Base-by-base conservation (phyloP, 2,797 vertebrate species). In the Danionella dracula region DNA sequence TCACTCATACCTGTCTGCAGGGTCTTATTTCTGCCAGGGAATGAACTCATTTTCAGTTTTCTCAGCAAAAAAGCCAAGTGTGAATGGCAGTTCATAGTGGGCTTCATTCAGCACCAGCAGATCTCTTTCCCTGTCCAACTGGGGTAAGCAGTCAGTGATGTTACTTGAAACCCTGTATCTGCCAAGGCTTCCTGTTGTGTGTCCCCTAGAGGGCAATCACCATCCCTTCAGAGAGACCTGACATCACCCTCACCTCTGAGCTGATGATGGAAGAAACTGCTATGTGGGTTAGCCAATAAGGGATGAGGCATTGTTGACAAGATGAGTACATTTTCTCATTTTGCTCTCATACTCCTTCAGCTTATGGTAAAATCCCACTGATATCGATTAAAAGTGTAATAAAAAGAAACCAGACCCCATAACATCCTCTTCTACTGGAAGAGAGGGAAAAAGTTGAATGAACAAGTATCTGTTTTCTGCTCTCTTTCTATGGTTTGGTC, bases 171-270 rank as follows among this genome's bases (percentile, higher is more conserved):
- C 78, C 77, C 76, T 80, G 78, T 79, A 54, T 68, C 60, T 76
- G 86, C 84, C 87, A 85, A 88, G 81, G 79, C 80, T 76, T 79
- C 82, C 83, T 84, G 74, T 71, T 79, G 81, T 85, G 80, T 79
- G 79, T 88, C 87, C 89, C 87, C 88, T 91, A 90, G 89, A 88
- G 89, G 89, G 89, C 89, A 90, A 91, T 89, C 85, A 87, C 86
- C 84, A 86, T 85, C 87, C 84, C 88, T 80, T 86, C 84, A 82
- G 86, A 83, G 85, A 83, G 85, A 80, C 85, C 81, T 82, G 82
- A 79, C 87, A 68, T 85, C 83, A 79, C 79, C 83, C 79, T 80
- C 75, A 74, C 79, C 76, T 80, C 83, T 81, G 70, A 81, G 80
- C 83, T 81, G 70, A 81, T 84, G 79, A 81, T 85, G 81, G 84